Evolutionary conservation across 2,888 invertebrate genomes (phyloP).

Genomic region (Phalera bucephala): DNA sequence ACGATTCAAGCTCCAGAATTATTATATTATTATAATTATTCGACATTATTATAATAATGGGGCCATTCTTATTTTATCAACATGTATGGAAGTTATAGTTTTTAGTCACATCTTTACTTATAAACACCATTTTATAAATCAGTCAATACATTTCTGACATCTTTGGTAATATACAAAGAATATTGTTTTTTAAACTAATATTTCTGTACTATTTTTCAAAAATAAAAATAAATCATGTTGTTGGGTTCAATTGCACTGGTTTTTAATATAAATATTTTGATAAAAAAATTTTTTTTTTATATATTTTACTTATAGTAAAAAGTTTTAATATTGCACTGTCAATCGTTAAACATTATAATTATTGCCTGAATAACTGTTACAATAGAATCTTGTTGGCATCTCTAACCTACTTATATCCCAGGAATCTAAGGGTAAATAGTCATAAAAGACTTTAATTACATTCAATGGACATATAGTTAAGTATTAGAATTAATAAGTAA

Average conservation of each 20-base stretch:
- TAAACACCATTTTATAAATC: conserved; percentile 47
- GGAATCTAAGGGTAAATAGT: conserved; percentile 19
- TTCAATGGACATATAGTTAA: conserved; percentile 20
- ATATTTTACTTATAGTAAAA: conserved; percentile 76
- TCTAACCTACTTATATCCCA: conserved; percentile 32
- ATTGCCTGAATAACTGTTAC: conserved; percentile 46
- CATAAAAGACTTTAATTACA: conserved; percentile 7
- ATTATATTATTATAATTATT: conserved; percentile 37
- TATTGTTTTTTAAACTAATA: conserved; percentile 25
- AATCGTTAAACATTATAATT: conserved; percentile 47
- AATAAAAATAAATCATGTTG: conserved; percentile 42
- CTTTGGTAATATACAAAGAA: conserved; percentile 67
- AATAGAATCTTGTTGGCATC: conserved; percentile 42
- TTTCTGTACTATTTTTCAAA: conserved; percentile 27
- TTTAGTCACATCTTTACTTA: conserved; percentile 42
- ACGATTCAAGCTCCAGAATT: conserved; percentile 57
- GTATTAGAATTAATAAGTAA: conserved; percentile 22
- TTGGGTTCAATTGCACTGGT: conserved; percentile 68
- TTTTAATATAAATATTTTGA: conserved; percentile 43
- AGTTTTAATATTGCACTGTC: conserved; percentile 78
- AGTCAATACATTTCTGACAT: conserved; percentile 59
- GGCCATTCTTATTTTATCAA: conserved; percentile 47
- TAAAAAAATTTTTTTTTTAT: conserved; percentile 52
- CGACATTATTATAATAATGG: conserved; percentile 43
- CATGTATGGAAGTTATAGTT: conserved; percentile 50